These are phyloP conservation scores for Limanda limanda DNA, from an alignment of 2,113 vertebrate species.

Conservation along the genomic window DNA sequence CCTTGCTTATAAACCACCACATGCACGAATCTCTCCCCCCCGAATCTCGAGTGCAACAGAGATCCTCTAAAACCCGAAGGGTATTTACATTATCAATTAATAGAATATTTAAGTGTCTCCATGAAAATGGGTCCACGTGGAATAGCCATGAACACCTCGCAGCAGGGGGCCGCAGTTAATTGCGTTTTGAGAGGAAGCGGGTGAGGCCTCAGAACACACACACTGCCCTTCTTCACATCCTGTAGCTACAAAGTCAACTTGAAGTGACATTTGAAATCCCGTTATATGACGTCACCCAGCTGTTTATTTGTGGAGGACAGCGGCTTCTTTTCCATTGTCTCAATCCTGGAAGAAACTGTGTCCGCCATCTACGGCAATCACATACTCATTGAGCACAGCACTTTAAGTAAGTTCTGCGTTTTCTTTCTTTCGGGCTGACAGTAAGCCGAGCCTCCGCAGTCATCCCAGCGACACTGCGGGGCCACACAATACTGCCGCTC, in stretches of 20 bases:
- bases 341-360: background rate
- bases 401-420: constrained; percentile 13
- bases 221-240: constrained; percentile 30
- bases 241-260: background rate
- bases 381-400: background rate
- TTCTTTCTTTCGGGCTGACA: constrained; percentile 15
- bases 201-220: constrained; percentile 7
- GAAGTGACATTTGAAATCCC: constrained; percentile 10
- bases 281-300: background rate
- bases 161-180: constrained; percentile 63
- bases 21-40: constrained; percentile 4
- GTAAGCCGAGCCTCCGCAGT: constrained; percentile 33
- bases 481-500: constrained; percentile 53
- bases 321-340: background rate
- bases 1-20: constrained; percentile 1
- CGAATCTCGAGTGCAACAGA: constrained; percentile 19
- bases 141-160: constrained; percentile 64
- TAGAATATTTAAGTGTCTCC: constrained; percentile 70
- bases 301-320: background rate
- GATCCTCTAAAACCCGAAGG: constrained; percentile 53
- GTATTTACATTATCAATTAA: constrained; percentile 77
- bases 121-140: constrained; percentile 57
- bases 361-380: background rate
- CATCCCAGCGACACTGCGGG: constrained; percentile 39
- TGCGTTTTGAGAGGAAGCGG: constrained; percentile 58